phyloP scores from a whole-genome alignment of 2,888 invertebrate species.

The Conops quadrifasciatus region DNA sequence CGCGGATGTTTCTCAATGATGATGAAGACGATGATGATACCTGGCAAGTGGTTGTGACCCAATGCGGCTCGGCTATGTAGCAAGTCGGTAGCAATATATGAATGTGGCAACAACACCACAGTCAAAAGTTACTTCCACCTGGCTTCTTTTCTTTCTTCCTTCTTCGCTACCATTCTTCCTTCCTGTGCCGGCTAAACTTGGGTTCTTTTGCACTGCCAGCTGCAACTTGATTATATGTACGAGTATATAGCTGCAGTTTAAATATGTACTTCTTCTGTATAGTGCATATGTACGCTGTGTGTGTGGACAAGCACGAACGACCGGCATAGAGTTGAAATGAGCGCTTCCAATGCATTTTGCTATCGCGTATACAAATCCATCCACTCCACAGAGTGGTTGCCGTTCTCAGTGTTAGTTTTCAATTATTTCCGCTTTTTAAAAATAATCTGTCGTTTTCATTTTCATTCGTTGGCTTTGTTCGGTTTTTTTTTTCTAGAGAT shows the following conservation, averaged over 20 bases:
- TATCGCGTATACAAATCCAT: slow-evolving; percentile 15
- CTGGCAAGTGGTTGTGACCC: slow-evolving; percentile 31
- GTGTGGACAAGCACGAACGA: not conserved
- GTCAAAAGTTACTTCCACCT: slow-evolving; percentile 19
- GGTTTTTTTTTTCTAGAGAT: not conserved
- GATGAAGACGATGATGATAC: not conserved
- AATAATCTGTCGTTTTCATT: slow-evolving; percentile 26
- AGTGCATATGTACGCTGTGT: slow-evolving; percentile 5
- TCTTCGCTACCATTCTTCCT: not conserved
- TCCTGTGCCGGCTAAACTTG: not conserved
- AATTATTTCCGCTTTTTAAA: slow-evolving; percentile 44
- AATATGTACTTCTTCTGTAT: not conserved
- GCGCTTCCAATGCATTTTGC: slow-evolving; percentile 25
- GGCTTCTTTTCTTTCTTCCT: not conserved
- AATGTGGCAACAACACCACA: slow-evolving; percentile 4
- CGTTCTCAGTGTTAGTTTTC: slow-evolving; percentile 28
- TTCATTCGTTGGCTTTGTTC: slow-evolving; percentile 15
- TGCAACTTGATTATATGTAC: slow-evolving; percentile 1
- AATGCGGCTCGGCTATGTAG: slow-evolving; percentile 20
- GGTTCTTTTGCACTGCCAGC: slow-evolving; percentile 6
- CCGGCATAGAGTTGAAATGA: slow-evolving; percentile 4
- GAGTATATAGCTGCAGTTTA: not conserved
- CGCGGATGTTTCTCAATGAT: too few species aligned
- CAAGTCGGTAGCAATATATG: not conserved
- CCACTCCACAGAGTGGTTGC: not conserved